phyloP scores from a whole-genome alignment of 1,140 invertebrate species.

The Cataglyphis hispanica region DNA sequence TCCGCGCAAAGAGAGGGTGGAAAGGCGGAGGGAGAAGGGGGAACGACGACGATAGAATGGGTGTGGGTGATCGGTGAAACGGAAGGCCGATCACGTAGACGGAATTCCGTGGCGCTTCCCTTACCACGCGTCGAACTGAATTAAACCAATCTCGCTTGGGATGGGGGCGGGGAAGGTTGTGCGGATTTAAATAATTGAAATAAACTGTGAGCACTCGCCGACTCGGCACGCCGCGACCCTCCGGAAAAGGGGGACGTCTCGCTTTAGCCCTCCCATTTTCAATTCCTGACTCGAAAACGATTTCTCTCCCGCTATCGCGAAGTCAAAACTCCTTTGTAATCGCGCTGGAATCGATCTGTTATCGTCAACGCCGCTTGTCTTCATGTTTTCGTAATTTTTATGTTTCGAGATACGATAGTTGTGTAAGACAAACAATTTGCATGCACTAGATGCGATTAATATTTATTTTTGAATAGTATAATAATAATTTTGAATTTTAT shows the following conservation, averaged over 20 bases:
- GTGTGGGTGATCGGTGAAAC: constrained; percentile 28
- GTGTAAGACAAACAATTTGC: background rate
- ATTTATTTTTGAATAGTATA: too few species aligned
- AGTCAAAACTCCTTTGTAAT: constrained; percentile 40
- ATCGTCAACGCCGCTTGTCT: constrained; percentile 1
- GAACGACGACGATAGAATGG: constrained; percentile 2
- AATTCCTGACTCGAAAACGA: constrained; percentile 16
- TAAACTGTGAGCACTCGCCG: constrained; percentile 53
- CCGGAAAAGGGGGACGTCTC: background rate
- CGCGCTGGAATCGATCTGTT: constrained; percentile 14
- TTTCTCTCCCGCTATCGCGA: constrained; percentile 25
- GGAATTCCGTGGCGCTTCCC: constrained; percentile 51
- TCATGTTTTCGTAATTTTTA: constrained; percentile 25
- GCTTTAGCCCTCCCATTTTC: constrained; percentile 15
- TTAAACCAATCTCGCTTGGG: constrained; percentile 60
- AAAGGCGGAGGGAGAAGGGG: too few species aligned
- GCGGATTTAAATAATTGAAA: constrained; percentile 73
- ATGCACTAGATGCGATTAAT: background rate
- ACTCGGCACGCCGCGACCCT: constrained; percentile 25
- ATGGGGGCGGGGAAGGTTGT: background rate
- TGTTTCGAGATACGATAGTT: background rate
- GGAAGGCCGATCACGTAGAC: constrained; percentile 67
- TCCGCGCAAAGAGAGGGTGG: background rate
- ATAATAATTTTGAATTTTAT: background rate
- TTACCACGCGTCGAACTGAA: constrained; percentile 62